Evolutionary conservation across 30 jellyfish, hydroid and myxozoan species (phyloP).

Genomic region (Hydractinia echinata): DNA sequence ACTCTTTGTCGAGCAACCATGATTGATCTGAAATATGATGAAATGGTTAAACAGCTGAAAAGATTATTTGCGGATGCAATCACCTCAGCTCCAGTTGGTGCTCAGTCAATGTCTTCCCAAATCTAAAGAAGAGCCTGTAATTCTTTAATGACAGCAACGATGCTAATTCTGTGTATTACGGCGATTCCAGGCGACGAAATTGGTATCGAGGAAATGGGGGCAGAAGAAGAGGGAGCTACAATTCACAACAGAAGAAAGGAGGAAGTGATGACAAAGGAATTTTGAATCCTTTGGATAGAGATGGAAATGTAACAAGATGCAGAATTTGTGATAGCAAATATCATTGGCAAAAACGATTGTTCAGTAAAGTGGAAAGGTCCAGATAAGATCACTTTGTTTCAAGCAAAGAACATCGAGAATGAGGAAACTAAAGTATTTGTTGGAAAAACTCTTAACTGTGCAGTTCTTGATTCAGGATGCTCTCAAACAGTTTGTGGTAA

Average conservation of each 20-base stretch:
- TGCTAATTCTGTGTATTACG: not conserved
- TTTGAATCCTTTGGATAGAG: conserved; percentile 26
- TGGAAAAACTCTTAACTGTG: not conserved
- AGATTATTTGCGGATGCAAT: conserved; percentile 36
- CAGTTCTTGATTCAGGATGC: too few relatives aligned
- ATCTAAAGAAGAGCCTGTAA: conserved; percentile 13
- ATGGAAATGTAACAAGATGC: conserved; percentile 15
- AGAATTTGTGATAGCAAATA: not conserved
- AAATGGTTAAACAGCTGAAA: conserved; percentile 40
- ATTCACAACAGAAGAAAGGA: conserved; percentile 26
- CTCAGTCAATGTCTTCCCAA: not conserved
- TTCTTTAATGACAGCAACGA: not conserved
- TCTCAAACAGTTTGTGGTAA: too few relatives aligned
- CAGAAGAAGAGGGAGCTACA: conserved; percentile 15
- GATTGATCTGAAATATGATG: conserved; percentile 29
- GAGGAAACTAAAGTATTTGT: too few relatives aligned
- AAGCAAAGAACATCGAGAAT: too few relatives aligned
- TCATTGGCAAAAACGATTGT: conserved; percentile 47
- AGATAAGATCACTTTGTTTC: not conserved
- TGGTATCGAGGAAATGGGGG: conserved; percentile 27
- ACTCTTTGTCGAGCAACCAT: conserved; percentile 42
- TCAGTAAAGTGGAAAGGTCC: conserved; percentile 28
- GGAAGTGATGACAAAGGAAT: conserved; percentile 25
- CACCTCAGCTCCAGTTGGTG: conserved; percentile 14
- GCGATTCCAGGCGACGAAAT: conserved; percentile 10